These are phyloP conservation scores for Indri indri DNA, from an alignment of 2,113 vertebrate species.

Conservation along the genomic window DNA sequence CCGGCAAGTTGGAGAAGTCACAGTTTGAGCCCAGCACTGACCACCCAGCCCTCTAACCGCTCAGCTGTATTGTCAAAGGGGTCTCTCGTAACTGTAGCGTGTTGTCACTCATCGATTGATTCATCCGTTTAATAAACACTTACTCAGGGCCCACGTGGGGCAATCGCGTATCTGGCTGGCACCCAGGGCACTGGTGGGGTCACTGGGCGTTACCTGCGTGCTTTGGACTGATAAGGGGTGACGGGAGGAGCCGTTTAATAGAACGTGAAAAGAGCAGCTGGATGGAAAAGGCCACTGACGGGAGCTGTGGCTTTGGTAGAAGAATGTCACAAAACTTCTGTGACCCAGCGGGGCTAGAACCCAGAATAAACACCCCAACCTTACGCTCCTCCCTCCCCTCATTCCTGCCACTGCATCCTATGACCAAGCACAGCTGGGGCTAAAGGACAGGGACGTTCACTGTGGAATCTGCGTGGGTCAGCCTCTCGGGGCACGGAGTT, in stretches of 20 bases:
- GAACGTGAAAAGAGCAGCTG: not conserved
- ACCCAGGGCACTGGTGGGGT: not conserved
- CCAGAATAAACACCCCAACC: not conserved
- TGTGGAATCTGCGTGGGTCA: not conserved
- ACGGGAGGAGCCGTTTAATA: not conserved
- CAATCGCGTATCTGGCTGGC: not conserved
- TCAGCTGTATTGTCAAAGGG: not conserved
- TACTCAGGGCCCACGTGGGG: not conserved
- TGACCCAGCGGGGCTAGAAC: not conserved
- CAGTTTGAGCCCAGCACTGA: not conserved
- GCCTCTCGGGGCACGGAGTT: not conserved
- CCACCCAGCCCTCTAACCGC: not conserved
- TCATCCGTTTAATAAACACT: not conserved
- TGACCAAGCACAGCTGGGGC: not conserved
- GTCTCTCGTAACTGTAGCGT: not conserved
- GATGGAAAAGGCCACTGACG: not conserved
- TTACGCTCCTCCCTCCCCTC: too few species aligned
- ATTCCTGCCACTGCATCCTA: not conserved
- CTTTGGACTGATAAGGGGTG: slow-evolving; percentile 1
- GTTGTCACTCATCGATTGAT: not conserved
- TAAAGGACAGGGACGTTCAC: not conserved
- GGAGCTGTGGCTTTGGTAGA: not conserved
- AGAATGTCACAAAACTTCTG: not conserved
- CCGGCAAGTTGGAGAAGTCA: not conserved
- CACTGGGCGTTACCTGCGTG: not conserved